Percentiles rank a stretch among this genome's conserved stretches.
phyloP scores from a whole-genome alignment of 1,140 invertebrate genomes.

The Amphibalanus amphitrite region DNA sequence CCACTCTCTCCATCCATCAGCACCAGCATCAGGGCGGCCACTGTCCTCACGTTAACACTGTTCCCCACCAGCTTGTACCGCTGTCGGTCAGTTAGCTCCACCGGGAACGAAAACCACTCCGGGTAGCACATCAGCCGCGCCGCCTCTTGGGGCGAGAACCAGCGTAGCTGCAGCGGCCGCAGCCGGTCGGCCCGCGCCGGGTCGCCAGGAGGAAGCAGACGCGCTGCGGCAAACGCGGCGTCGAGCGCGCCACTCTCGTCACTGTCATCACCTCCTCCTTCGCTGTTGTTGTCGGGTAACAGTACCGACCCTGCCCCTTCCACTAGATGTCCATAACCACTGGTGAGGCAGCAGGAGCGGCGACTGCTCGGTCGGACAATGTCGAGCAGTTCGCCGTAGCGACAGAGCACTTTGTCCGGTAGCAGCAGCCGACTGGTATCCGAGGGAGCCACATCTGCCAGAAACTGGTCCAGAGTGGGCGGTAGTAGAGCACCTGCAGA shows the following conservation, averaged over 20 bases:
- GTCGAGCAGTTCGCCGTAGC: conserved; percentile 56
- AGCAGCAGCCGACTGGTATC: conserved; percentile 35
- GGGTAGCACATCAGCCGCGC: conserved; percentile 76
- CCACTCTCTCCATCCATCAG: conserved; percentile 1
- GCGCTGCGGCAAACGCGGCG: conserved; percentile 10
- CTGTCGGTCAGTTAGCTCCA: conserved; percentile 24
- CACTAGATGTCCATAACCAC: conserved; percentile 70
- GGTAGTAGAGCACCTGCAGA: too few species aligned
- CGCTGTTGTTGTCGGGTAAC: conserved; percentile 17
- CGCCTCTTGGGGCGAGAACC: conserved; percentile 77
- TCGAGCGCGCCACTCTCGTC: conserved; percentile 22
- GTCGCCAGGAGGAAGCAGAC: conserved; percentile 4
- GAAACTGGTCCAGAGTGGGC: conserved; percentile 5
- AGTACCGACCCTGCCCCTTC: conserved; percentile 78
- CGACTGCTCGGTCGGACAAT: conserved; percentile 47
- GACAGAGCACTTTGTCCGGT: conserved; percentile 42
- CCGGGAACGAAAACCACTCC: conserved; percentile 33
- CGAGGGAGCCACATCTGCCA: background rate
- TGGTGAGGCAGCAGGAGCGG: conserved; percentile 83
- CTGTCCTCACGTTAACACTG: conserved; percentile 35
- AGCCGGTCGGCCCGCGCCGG: conserved; percentile 33
- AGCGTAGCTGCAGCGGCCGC: conserved; percentile 49
- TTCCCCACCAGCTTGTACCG: conserved; percentile 34
- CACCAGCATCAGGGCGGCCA: conserved; percentile 18
- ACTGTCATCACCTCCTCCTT: too few species aligned